Conservation (phyloP, 2,888 invertebrate species). For the Hyposoter dolosus region DNA sequence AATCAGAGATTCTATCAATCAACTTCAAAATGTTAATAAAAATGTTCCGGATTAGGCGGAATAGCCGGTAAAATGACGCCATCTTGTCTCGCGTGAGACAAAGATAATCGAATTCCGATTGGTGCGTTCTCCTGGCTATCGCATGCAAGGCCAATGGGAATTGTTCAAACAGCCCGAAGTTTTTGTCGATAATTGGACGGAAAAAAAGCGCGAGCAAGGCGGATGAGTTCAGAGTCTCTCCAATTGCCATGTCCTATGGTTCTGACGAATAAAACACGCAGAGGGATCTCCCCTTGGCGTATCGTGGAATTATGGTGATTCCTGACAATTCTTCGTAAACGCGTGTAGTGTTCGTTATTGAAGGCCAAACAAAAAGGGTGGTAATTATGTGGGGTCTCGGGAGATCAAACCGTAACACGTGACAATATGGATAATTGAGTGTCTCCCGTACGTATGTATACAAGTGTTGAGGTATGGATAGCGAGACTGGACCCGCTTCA, state of each 20-base stretch:
- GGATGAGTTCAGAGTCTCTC: background rate
- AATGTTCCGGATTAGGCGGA: background rate
- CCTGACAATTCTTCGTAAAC: constrained; percentile 60
- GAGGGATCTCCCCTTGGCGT: constrained; percentile 62
- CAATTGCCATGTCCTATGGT: background rate
- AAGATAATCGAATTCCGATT: background rate
- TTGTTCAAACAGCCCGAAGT: background rate
- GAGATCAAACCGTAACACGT: background rate
- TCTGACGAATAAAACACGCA: constrained; percentile 9
- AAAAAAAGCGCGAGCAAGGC: background rate
- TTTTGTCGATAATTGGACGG: background rate
- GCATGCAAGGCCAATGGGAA: background rate
- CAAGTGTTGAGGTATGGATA: constrained; percentile 56
- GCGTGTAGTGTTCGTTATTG: background rate
- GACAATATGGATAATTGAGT: background rate
- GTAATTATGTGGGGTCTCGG: background rate
- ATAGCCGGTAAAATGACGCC: background rate
- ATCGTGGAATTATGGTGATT: constrained; percentile 55
- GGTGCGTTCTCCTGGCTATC: background rate
- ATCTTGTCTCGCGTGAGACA: background rate
- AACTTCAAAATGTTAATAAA: background rate
- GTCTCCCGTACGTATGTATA: background rate
- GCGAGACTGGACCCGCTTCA: constrained; percentile 46
- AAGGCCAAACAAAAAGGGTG: background rate
- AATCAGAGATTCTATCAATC: background rate